A percentile compares a stretch with the other conserved stretches of the same genome.
Evolutionary conservation across 2,888 invertebrate genomes (phyloP).

Genomic region (Andrena bucephala): DNA sequence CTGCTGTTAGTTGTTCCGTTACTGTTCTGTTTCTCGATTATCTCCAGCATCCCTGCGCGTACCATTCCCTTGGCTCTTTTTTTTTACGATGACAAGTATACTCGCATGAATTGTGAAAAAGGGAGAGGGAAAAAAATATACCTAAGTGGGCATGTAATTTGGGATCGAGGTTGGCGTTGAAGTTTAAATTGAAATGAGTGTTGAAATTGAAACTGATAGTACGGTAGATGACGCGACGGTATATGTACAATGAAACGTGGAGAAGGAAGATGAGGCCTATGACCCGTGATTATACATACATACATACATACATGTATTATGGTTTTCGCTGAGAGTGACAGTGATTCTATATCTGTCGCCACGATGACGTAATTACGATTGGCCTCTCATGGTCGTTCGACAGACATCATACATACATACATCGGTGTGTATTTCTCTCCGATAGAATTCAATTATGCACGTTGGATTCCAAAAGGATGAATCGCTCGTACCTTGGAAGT

Average conservation of each 20-base stretch:
- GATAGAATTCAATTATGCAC: constrained; percentile 48
- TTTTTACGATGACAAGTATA: background rate
- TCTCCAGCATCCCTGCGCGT: background rate
- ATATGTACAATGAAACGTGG: constrained; percentile 17
- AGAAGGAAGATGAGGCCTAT: constrained; percentile 72
- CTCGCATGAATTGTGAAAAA: background rate
- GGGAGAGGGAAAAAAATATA: background rate
- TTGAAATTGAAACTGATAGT: background rate
- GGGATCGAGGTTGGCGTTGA: background rate
- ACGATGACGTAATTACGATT: constrained; percentile 76
- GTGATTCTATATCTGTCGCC: constrained; percentile 76
- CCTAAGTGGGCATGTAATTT: background rate
- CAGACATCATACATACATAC: constrained; percentile 1
- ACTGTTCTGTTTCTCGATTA: background rate
- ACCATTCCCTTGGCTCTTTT: background rate
- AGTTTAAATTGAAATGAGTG: background rate
- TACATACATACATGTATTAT: constrained; percentile 38
- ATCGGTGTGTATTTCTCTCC: constrained; percentile 45
- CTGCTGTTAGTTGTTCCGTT: background rate
- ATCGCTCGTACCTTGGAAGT: background rate
- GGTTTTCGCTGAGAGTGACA: constrained; percentile 76
- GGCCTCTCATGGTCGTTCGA: constrained; percentile 64
- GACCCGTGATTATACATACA: constrained; percentile 71
- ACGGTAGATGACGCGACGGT: background rate
- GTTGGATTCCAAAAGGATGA: constrained; percentile 31